Conservation (phyloP, 2,797 vertebrate species). For the Cichlasoma orientale region DNA sequence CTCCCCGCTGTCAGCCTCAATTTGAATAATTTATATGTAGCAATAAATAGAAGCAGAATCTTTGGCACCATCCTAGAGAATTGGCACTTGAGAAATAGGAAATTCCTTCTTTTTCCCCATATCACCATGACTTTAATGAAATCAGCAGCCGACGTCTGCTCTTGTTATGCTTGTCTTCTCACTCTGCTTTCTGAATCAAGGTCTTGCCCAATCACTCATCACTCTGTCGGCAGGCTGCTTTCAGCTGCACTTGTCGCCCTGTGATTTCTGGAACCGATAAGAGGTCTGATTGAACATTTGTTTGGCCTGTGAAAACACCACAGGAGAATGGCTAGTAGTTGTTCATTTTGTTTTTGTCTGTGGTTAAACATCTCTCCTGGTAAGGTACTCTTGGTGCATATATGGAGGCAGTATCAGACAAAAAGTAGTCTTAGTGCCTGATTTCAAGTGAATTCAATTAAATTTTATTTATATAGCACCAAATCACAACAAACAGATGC, state of each 20-base stretch:
- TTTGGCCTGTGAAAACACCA: constrained; percentile 51
- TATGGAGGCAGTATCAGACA: background rate
- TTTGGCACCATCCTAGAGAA: constrained; percentile 52
- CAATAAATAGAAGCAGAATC: constrained; percentile 65
- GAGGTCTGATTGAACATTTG: constrained; percentile 66
- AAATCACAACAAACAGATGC: too few relatives aligned
- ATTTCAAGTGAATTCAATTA: background rate
- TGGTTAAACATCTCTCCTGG: constrained; percentile 31
- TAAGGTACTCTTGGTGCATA: constrained; percentile 19
- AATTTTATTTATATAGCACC: too few relatives aligned
- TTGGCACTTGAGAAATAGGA: constrained; percentile 58
- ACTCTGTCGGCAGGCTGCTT: constrained; percentile 39
- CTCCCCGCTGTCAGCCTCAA: constrained; percentile 56
- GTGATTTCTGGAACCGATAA: constrained; percentile 70
- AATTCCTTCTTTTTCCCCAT: constrained; percentile 44
- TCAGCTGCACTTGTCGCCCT: constrained; percentile 67
- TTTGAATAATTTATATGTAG: constrained; percentile 75
- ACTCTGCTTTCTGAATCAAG: constrained; percentile 38
- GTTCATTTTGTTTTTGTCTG: constrained; percentile 39
- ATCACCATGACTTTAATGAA: constrained; percentile 63
- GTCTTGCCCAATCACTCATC: constrained; percentile 60
- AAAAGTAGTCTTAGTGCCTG: background rate
- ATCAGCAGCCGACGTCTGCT: constrained; percentile 52
- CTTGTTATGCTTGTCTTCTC: constrained; percentile 59
- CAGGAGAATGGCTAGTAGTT: constrained; percentile 22